Conservation (phyloP, 1,140 invertebrate genomes). For the Drosophila seguyi region DNA sequence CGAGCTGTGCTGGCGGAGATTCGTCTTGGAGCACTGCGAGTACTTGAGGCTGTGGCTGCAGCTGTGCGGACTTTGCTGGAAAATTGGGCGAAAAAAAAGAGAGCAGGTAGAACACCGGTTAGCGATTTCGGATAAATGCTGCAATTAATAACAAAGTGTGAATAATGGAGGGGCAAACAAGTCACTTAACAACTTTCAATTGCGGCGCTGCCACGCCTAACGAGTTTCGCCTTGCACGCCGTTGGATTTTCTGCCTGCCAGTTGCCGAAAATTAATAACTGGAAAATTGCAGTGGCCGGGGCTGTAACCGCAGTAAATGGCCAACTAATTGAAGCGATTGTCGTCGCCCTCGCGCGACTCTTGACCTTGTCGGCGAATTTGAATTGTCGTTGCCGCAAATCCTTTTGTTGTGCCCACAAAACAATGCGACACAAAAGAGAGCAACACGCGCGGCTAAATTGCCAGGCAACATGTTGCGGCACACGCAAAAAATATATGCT, state of each 20-base stretch:
- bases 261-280: constrained; percentile 67
- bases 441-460: constrained; percentile 48
- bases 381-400: constrained; percentile 44
- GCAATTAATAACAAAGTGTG: constrained; percentile 69
- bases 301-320: constrained; percentile 51
- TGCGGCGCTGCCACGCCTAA: constrained; percentile 62
- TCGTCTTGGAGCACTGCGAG: constrained; percentile 38
- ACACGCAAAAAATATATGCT: background rate
- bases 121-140: constrained; percentile 36
- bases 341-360: constrained; percentile 54
- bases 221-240: constrained; percentile 58
- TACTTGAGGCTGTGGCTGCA: constrained; percentile 49
- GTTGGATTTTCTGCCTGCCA: constrained; percentile 23
- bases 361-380: constrained; percentile 60
- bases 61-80: constrained; percentile 58
- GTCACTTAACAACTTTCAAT: constrained; percentile 81
- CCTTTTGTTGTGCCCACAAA: constrained; percentile 50
- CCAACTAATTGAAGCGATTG: constrained; percentile 69
- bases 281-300: constrained; percentile 62
- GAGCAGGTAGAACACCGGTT: constrained; percentile 37
- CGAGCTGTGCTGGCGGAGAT: constrained; percentile 86
- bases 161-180: constrained; percentile 59
- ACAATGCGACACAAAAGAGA: constrained; percentile 34
- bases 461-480: constrained; percentile 27
- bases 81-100: background rate